phyloP scores from a whole-genome alignment of 1,140 invertebrate genomes.

The Anthonomus grandis region DNA sequence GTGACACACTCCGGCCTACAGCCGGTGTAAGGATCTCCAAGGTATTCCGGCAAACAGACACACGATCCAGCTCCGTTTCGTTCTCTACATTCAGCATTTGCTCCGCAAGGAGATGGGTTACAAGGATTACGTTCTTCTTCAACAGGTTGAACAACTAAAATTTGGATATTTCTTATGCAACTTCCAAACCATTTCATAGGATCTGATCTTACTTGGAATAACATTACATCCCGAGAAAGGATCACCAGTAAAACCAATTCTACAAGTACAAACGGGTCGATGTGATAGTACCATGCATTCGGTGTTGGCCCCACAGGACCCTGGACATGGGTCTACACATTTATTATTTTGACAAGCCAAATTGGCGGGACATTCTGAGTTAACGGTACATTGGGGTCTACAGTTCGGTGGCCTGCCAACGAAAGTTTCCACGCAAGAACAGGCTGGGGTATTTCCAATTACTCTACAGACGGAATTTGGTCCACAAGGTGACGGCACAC shows the following conservation, averaged over 20 bases:
- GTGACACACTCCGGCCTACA: slow-evolving; percentile 70
- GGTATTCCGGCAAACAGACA: slow-evolving; percentile 67
- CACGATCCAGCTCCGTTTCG: slow-evolving; percentile 72
- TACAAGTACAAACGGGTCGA: slow-evolving; percentile 60
- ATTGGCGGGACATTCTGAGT: slow-evolving; percentile 60
- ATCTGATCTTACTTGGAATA: slow-evolving; percentile 48
- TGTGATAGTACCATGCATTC: slow-evolving; percentile 61
- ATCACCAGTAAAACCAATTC: slow-evolving; percentile 59
- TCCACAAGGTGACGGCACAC: slow-evolving; percentile 64
- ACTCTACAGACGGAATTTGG: slow-evolving; percentile 61
- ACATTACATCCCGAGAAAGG: slow-evolving; percentile 55
- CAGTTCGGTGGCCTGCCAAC: slow-evolving; percentile 61
- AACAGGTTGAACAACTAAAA: slow-evolving; percentile 39
- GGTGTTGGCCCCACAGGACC: slow-evolving; percentile 59
- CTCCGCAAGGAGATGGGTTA: slow-evolving; percentile 72
- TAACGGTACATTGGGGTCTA: slow-evolving; percentile 63
- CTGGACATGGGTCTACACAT: slow-evolving; percentile 61
- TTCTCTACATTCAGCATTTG: slow-evolving; percentile 75
- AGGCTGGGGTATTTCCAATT: slow-evolving; percentile 56
- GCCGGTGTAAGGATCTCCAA: slow-evolving; percentile 70
- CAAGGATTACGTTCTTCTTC: slow-evolving; percentile 56
- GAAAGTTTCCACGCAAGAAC: slow-evolving; percentile 59
- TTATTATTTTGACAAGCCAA: slow-evolving; percentile 62
- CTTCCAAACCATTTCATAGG: not conserved
- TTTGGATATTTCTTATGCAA: slow-evolving; percentile 7